Conservation (phyloP, 2,113 vertebrate species). For the Sinocyclocheilus anophthalmus region DNA sequence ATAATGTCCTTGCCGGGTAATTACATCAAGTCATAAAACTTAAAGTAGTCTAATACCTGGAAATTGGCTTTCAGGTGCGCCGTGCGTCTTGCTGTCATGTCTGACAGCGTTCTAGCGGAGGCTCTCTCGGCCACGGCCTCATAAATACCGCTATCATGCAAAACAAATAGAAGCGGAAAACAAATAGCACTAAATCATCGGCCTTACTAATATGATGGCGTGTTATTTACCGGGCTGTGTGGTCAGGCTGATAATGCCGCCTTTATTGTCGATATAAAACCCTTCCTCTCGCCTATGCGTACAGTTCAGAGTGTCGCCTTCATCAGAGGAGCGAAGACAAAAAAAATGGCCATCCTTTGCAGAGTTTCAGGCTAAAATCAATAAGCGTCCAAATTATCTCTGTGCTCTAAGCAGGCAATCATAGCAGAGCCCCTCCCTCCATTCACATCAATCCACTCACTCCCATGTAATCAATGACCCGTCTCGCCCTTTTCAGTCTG, state of each 20-base stretch:
- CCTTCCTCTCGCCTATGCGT: constrained; percentile 23
- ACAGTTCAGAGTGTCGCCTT: constrained; percentile 32
- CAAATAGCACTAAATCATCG: constrained; percentile 78
- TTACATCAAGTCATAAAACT: constrained; percentile 83
- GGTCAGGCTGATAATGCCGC: constrained; percentile 69
- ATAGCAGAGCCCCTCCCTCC: constrained; percentile 42
- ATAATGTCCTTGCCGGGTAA: constrained; percentile 78
- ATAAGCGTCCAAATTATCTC: constrained; percentile 67
- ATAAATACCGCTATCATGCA: constrained; percentile 76
- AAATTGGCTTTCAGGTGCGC: constrained; percentile 73
- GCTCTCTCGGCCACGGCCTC: constrained; percentile 50
- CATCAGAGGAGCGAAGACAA: constrained; percentile 37
- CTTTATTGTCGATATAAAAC: constrained; percentile 72
- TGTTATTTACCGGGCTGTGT: constrained; percentile 67
- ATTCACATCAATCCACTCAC: constrained; percentile 34
- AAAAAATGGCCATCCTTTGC: neutral
- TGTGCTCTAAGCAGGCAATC: constrained; percentile 65
- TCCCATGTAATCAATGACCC: constrained; percentile 62
- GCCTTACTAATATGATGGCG: constrained; percentile 60
- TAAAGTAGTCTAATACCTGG: constrained; percentile 79
- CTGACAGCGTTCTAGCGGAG: constrained; percentile 59
- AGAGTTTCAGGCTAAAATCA: constrained; percentile 56
- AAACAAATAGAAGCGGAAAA: constrained; percentile 73
- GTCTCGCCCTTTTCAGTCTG: constrained; percentile 61
- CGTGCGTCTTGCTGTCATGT: constrained; percentile 71